Conservation (phyloP, 1,140 invertebrate genomes). For the Mactra quadrangularis region DNA sequence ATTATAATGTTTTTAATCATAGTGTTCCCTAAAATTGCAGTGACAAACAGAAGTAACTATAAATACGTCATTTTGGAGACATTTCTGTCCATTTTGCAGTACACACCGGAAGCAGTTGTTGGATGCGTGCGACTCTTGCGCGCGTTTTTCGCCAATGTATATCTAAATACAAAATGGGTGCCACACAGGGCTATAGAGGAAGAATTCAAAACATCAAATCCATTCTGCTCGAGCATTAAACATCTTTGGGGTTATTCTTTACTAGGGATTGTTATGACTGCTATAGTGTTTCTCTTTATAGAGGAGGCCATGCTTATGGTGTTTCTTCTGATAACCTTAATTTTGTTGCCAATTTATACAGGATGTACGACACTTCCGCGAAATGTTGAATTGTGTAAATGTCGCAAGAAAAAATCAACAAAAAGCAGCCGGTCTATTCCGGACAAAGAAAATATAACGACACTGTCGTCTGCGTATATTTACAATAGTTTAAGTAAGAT, state of each 20-base stretch:
- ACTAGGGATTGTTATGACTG: constrained; percentile 63
- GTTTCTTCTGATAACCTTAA: constrained; percentile 69
- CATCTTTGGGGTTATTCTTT: constrained; percentile 77
- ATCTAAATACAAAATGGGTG: constrained; percentile 74
- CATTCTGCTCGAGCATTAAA: constrained; percentile 76
- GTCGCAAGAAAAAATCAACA: background rate
- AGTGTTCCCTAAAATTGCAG: constrained; percentile 79
- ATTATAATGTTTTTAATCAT: constrained; percentile 77
- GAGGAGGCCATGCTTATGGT: constrained; percentile 62
- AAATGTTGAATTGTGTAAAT: constrained; percentile 44
- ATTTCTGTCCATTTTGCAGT: constrained; percentile 77
- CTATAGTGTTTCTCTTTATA: constrained; percentile 67
- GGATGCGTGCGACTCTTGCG: constrained; percentile 74
- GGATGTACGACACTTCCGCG: constrained; percentile 72
- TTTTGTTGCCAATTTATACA: constrained; percentile 72
- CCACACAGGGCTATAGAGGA: constrained; percentile 80
- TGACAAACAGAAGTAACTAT: constrained; percentile 73
- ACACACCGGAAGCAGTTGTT: constrained; percentile 79
- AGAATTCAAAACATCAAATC: constrained; percentile 75
- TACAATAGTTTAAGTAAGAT: background rate
- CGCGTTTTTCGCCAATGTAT: constrained; percentile 74
- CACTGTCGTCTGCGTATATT: background rate
- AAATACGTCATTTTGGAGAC: constrained; percentile 76
- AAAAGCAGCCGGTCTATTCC: background rate
- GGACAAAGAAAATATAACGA: background rate